phyloP scores from a whole-genome alignment of 2,113 vertebrate genomes.

The Noturus placidus region DNA sequence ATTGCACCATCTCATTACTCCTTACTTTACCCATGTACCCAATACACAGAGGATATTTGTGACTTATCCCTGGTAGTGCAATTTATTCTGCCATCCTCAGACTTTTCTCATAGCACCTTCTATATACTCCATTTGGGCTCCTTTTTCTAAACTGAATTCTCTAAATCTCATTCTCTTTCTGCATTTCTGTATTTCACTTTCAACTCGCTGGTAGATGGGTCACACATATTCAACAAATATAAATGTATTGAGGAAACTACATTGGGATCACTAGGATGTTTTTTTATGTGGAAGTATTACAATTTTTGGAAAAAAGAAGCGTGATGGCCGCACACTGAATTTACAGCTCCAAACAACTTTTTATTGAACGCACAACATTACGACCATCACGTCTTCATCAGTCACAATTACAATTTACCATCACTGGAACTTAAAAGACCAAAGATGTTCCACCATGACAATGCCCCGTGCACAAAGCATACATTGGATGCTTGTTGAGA shows the following conservation, averaged over 20 bases:
- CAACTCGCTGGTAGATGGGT: neutral
- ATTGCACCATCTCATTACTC: constrained; percentile 28
- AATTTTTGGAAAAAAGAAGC: neutral
- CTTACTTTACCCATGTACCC: constrained; percentile 10
- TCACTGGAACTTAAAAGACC: neutral
- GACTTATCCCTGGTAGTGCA: constrained; percentile 1
- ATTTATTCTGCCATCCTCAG: constrained; percentile 8
- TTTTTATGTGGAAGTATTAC: neutral
- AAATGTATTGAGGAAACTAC: neutral
- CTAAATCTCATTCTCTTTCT: neutral
- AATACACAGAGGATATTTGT: constrained; percentile 6
- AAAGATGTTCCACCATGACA: neutral
- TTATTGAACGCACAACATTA: no score
- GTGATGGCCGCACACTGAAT: no score
- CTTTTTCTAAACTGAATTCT: neutral
- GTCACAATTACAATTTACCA: neutral
- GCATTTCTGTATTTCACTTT: neutral
- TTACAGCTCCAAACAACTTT: no score
- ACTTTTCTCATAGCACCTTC: neutral
- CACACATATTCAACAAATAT: neutral
- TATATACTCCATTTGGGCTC: neutral
- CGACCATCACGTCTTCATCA: no score
- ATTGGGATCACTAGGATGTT: neutral
- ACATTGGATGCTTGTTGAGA: neutral
- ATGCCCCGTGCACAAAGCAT: neutral